Conservation (phyloP, 2,888 invertebrate species). For the Uropetala carovei region DNA sequence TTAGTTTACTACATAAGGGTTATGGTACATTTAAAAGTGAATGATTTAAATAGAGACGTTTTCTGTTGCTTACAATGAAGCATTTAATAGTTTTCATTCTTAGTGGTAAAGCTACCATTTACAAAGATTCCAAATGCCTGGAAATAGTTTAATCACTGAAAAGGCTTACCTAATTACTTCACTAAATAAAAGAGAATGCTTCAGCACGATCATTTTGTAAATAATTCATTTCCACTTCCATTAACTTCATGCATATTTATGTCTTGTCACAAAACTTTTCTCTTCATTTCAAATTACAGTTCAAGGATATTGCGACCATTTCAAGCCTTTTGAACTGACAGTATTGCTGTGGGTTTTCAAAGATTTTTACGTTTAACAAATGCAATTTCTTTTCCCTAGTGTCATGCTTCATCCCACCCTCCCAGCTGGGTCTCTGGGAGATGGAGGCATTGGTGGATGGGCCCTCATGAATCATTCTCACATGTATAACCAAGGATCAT, state of each 20-base stretch:
- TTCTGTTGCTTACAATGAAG: background rate
- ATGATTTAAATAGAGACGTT: background rate
- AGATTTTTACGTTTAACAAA: background rate
- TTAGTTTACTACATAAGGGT: background rate
- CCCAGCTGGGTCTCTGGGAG: constrained; percentile 55
- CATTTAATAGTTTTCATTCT: background rate
- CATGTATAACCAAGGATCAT: constrained; percentile 53
- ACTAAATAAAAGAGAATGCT: background rate
- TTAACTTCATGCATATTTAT: background rate
- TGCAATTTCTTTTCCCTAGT: constrained; percentile 43
- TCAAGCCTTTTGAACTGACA: too few species aligned
- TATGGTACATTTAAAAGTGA: background rate
- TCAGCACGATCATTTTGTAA: background rate
- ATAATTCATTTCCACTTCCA: background rate
- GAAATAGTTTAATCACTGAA: background rate
- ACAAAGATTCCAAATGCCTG: background rate
- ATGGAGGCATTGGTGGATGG: constrained; percentile 46
- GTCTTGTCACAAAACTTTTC: background rate
- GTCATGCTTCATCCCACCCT: constrained; percentile 57
- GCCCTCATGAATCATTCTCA: constrained; percentile 58
- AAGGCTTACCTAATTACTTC: background rate
- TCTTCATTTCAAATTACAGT: background rate
- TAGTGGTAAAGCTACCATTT: background rate
- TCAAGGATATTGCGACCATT: too few species aligned
- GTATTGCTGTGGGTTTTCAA: background rate